Conservation (phyloP, 92 coral and sea anemone species). For the Porites evermanni region DNA sequence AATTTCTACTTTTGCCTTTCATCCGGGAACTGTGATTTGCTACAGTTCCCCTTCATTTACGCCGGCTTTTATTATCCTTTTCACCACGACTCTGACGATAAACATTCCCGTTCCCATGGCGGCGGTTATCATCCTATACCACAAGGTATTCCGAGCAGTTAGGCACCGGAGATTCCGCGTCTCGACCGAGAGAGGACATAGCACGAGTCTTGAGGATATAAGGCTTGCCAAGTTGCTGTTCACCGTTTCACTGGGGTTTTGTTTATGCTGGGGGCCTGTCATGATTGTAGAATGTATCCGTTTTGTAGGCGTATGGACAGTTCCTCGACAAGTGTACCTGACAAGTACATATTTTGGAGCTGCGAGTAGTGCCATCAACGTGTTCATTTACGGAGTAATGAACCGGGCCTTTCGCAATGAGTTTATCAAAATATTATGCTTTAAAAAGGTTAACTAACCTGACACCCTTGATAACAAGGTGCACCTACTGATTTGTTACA, state of each 20-base stretch:
- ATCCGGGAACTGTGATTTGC: slow-evolving; percentile 55
- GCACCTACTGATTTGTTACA: too few relatives aligned
- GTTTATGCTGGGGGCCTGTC: slow-evolving; percentile 50
- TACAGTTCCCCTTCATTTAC: slow-evolving; percentile 32
- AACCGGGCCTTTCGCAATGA: slow-evolving; percentile 58
- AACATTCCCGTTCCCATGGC: slow-evolving; percentile 40
- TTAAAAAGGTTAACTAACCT: neutral
- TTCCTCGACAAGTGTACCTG: slow-evolving; percentile 53
- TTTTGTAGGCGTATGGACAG: slow-evolving; percentile 8
- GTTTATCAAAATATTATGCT: slow-evolving; percentile 39
- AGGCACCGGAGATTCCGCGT: slow-evolving; percentile 19
- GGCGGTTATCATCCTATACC: slow-evolving; percentile 36
- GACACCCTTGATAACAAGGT: too few relatives aligned
- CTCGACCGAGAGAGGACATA: slow-evolving; percentile 18
- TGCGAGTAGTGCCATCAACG: slow-evolving; percentile 48
- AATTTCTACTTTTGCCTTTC: slow-evolving; percentile 34
- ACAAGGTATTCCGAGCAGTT: slow-evolving; percentile 41
- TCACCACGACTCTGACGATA: slow-evolving; percentile 28
- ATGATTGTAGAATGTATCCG: slow-evolving; percentile 46
- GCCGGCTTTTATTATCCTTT: slow-evolving; percentile 16
- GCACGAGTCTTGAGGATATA: slow-evolving; percentile 40
- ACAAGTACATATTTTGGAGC: slow-evolving; percentile 39
- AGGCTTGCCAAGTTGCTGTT: slow-evolving; percentile 45
- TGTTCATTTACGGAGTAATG: slow-evolving; percentile 55
- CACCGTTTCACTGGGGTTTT: slow-evolving; percentile 39